Conservation (phyloP, 2,797 vertebrate species). For the Sebastiscus tertius region DNA sequence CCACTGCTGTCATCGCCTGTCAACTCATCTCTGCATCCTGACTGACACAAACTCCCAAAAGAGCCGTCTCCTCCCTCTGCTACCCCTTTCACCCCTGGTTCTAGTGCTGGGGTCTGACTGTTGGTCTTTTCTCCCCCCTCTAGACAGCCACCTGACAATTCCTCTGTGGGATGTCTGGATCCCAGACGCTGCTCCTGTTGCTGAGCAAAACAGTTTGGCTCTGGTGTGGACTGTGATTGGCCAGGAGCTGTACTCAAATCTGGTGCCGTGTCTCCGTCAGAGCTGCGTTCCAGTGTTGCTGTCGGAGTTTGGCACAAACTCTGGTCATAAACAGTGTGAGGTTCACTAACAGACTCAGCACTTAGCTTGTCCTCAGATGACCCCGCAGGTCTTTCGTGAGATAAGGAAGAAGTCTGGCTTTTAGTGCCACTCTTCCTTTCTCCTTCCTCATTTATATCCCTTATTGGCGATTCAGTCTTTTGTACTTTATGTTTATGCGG, state of each 20-base stretch:
- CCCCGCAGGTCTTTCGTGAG: slow-evolving; percentile 17
- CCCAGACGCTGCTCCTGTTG: slow-evolving; percentile 47
- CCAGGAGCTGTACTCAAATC: slow-evolving; percentile 31
- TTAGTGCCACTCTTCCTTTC: slow-evolving; percentile 17
- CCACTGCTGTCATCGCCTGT: slow-evolving; percentile 24
- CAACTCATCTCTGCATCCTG: slow-evolving; percentile 34
- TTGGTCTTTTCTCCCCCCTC: slow-evolving; percentile 28
- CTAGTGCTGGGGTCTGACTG: neutral
- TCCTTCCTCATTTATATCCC: slow-evolving; percentile 29
- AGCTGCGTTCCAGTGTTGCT: slow-evolving; percentile 34
- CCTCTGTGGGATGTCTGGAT: slow-evolving; percentile 52
- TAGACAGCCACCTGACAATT: slow-evolving; percentile 43
- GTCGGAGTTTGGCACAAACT: slow-evolving; percentile 46
- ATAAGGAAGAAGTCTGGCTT: slow-evolving; percentile 8
- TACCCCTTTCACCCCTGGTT: slow-evolving; percentile 3
- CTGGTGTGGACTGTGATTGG: slow-evolving; percentile 51
- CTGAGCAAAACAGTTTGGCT: slow-evolving; percentile 67
- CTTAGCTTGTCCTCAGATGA: slow-evolving; percentile 13
- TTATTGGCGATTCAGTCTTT: slow-evolving; percentile 39
- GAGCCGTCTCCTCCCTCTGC: slow-evolving; percentile 25
- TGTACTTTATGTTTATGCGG: slow-evolving; percentile 23
- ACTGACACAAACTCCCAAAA: slow-evolving; percentile 40
- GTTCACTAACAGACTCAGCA: slow-evolving; percentile 30
- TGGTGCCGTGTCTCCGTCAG: slow-evolving; percentile 14
- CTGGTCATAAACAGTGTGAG: slow-evolving; percentile 30